A percentile compares a stretch with the other conserved stretches of the same genome.
These are phyloP conservation scores for Ornithorhynchus anatinus DNA, from an alignment of 2,113 vertebrate genomes.

Conservation along the genomic window DNA sequence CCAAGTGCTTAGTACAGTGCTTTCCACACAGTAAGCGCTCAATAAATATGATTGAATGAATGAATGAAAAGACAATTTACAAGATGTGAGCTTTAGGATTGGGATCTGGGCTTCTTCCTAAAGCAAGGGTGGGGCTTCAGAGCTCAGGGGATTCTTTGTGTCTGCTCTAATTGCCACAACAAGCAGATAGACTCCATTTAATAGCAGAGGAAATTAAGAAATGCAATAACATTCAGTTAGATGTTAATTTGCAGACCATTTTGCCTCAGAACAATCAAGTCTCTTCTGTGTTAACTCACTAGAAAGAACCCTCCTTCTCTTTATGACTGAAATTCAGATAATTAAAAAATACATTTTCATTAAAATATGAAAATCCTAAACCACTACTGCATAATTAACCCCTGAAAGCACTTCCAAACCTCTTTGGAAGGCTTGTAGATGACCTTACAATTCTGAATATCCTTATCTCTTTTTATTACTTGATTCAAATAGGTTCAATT, in stretches of 20 bases:
- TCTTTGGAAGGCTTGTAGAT: neutral
- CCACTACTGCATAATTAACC: neutral
- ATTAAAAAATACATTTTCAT: neutral
- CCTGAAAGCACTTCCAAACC: neutral
- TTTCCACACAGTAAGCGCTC: neutral
- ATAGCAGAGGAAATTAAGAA: neutral
- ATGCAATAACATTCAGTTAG: neutral
- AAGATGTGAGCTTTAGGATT: neutral
- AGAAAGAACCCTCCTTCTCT: neutral
- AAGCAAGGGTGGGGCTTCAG: neutral
- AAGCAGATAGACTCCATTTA: neutral
- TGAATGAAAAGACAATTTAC: neutral
- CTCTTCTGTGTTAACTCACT: neutral
- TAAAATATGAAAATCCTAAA: neutral
- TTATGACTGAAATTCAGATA: neutral
- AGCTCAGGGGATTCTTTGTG: neutral
- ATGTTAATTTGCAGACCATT: neutral
- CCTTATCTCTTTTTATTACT: neutral
- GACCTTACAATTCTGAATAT: neutral
- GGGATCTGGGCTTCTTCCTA: neutral
- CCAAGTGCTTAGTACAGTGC: neutral
- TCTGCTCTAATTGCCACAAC: neutral
- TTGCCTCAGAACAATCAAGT: neutral
- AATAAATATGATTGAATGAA: neutral
- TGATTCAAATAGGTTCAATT: neutral